phyloP scores from a whole-genome alignment of 2,888 invertebrate species.

The Amiota communis region DNA sequence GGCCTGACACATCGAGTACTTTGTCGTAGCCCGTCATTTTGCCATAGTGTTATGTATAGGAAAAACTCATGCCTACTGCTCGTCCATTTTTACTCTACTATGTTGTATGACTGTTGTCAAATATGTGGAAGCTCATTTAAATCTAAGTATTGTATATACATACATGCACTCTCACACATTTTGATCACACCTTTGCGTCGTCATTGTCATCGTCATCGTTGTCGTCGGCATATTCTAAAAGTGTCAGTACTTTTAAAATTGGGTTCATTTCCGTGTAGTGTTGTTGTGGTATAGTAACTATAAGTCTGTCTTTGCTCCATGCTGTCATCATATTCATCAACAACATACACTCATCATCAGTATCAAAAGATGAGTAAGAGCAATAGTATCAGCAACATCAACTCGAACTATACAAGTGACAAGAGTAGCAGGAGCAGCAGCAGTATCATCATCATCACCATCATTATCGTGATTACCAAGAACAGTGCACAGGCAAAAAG shows the following conservation, averaged over 20 bases:
- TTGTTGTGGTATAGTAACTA: too few relatives aligned
- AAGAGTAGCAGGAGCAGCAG: neutral
- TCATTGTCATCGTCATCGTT: neutral
- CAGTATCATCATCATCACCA: neutral
- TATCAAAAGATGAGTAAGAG: constrained; percentile 6
- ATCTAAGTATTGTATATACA: too few relatives aligned
- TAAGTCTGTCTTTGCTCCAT: neutral
- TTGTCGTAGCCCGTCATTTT: constrained; percentile 6
- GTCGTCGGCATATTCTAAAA: constrained; percentile 3
- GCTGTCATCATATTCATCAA: constrained; percentile 26
- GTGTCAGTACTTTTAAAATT: constrained; percentile 25
- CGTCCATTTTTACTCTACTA: neutral
- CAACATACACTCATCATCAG: constrained; percentile 14
- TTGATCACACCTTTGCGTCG: constrained; percentile 3
- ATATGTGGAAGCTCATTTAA: neutral
- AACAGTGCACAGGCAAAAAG: neutral
- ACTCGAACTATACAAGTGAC: neutral
- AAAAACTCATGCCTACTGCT: neutral
- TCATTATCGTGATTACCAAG: neutral
- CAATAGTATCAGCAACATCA: constrained; percentile 15
- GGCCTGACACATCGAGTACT: constrained; percentile 22
- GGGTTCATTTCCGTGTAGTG: constrained; percentile 27
- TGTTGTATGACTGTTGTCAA: neutral
- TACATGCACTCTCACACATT: neutral
- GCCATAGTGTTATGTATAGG: neutral